phyloP scores from a whole-genome alignment of 2,888 invertebrate species.

The Scaptomyza tumidula region DNA sequence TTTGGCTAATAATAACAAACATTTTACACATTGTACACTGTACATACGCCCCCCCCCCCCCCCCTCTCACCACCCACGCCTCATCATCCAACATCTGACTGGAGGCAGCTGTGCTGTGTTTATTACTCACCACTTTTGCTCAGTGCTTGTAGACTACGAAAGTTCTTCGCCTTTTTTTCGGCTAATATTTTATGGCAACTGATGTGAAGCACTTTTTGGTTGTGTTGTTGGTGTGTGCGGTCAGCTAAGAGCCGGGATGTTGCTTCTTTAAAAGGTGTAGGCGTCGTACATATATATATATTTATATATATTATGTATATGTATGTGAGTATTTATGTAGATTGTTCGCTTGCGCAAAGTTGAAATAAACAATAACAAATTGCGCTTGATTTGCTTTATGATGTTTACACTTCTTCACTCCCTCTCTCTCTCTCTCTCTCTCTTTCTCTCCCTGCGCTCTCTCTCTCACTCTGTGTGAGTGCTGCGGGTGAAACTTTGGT shows the following conservation, averaged over 20 bases:
- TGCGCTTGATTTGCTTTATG: slow-evolving; percentile 79
- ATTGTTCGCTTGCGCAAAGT: slow-evolving; percentile 68
- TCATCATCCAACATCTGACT: not conserved
- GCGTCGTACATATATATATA: not conserved
- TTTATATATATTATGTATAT: too few relatives aligned
- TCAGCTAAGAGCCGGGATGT: slow-evolving; percentile 26
- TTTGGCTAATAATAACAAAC: slow-evolving; percentile 73
- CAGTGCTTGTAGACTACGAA: too few relatives aligned
- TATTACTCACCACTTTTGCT: slow-evolving; percentile 51
- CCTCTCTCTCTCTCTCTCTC: too few relatives aligned
- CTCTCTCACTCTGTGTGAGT: slow-evolving; percentile 19
- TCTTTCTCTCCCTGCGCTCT: too few relatives aligned
- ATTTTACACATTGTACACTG: slow-evolving; percentile 13
- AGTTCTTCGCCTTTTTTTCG: slow-evolving; percentile 16
- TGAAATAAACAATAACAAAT: slow-evolving; percentile 79
- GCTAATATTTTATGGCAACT: slow-evolving; percentile 73
- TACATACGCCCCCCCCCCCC: not conserved
- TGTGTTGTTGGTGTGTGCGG: slow-evolving; percentile 28
- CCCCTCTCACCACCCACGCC: not conserved
- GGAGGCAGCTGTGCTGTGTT: slow-evolving; percentile 61
- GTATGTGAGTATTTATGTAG: slow-evolving; percentile 13
- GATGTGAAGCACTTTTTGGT: slow-evolving; percentile 67
- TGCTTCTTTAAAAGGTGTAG: not conserved
- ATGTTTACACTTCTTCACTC: slow-evolving; percentile 66
- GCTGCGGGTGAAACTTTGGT: slow-evolving; percentile 52